These are phyloP conservation scores for Phrynocephalus forsythii DNA, from an alignment of 2,797 vertebrate species.

Conservation along the genomic window DNA sequence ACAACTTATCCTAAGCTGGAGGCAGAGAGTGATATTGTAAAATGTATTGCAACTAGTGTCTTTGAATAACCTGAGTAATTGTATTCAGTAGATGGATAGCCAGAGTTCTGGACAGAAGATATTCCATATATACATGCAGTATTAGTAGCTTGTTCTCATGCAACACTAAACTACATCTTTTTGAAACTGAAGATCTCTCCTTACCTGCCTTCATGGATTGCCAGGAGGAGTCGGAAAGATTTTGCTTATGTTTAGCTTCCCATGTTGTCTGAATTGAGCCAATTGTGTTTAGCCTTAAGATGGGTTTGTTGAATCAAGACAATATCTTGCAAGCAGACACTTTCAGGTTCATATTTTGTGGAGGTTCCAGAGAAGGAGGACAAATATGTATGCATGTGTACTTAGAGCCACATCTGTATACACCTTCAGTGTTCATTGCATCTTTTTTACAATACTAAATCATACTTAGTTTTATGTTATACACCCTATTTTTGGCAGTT, in stretches of 20 bases:
- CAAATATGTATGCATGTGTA: neutral
- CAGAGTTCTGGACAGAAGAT: neutral
- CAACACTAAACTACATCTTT: neutral
- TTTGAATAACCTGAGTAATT: neutral
- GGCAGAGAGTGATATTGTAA: neutral
- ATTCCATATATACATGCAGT: neutral
- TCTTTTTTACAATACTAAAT: neutral
- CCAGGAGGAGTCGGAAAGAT: neutral
- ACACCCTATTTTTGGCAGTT: neutral
- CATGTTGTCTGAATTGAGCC: neutral
- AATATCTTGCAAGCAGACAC: neutral
- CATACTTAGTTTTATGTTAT: neutral
- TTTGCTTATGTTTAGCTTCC: neutral
- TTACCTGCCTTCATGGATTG: neutral
- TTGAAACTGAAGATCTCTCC: neutral
- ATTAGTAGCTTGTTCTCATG: too few species aligned
- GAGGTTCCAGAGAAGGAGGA: neutral
- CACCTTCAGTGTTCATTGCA: neutral
- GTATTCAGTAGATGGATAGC: neutral
- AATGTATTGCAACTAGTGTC: neutral
- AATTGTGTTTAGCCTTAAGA: neutral
- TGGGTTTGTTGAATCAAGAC: neutral
- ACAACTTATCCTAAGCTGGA: neutral
- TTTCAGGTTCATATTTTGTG: neutral
- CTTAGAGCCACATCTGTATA: neutral